Conservation (phyloP, 2,888 invertebrate species). For the Andrena marginata region DNA sequence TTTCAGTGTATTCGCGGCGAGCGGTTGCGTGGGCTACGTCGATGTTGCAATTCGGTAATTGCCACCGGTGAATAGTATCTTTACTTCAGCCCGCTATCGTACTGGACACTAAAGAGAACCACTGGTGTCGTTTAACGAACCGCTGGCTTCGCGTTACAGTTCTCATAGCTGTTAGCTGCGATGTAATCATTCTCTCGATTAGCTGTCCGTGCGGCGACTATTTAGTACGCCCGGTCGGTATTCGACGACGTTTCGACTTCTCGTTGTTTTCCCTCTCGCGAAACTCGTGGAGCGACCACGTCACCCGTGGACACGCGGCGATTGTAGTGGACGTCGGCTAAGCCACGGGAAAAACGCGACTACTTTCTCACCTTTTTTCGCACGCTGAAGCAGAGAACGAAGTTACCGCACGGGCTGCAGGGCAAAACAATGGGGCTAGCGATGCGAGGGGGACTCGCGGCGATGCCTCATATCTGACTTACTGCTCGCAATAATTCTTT, state of each 20-base stretch:
- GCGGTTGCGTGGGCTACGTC: too few relatives aligned
- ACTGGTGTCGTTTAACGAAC: conserved; percentile 33
- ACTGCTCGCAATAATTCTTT: neutral
- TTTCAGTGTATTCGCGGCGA: too few relatives aligned
- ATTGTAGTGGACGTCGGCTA: too few relatives aligned
- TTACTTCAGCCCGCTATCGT: too few relatives aligned
- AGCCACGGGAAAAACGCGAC: neutral
- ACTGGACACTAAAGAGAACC: neutral
- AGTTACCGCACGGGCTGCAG: neutral
- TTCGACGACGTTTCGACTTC: neutral
- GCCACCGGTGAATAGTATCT: too few relatives aligned
- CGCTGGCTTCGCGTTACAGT: conserved; percentile 29
- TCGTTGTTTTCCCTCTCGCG: neutral
- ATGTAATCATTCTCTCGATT: neutral
- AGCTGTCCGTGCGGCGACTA: neutral
- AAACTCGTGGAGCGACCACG: neutral
- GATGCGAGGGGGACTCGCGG: neutral
- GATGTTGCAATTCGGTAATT: too few relatives aligned
- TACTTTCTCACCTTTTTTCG: conserved; percentile 50
- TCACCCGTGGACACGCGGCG: conserved; percentile 5
- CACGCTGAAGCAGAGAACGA: conserved; percentile 18
- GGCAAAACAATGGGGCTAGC: conserved; percentile 8
- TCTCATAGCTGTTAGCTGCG: conserved; percentile 24
- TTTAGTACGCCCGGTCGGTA: neutral
- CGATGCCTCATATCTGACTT: conserved; percentile 39